Percentiles rank a stretch among this genome's conserved stretches.
Evolutionary conservation across 1,140 invertebrate genomes (phyloP).

Genomic region (Paracyclopina nana): DNA sequence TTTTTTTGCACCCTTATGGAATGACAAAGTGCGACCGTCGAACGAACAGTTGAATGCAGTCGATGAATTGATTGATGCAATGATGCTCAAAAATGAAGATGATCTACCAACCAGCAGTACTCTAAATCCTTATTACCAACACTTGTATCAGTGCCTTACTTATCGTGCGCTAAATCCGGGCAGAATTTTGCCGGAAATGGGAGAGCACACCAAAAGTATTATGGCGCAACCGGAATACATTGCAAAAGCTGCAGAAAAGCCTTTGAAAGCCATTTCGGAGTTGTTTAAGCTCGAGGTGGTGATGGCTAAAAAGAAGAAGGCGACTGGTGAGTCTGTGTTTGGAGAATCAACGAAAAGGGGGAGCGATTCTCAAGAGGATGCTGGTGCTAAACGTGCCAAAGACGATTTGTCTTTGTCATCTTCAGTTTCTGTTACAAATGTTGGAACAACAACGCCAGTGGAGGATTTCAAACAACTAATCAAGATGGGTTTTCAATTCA

Average conservation of each 20-base stretch:
- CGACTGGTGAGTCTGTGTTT: too few species aligned
- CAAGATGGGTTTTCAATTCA: neutral
- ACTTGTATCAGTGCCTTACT: constrained; percentile 10
- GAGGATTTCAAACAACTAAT: neutral
- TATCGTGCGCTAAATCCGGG: constrained; percentile 5
- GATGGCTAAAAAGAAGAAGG: neutral
- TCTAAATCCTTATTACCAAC: constrained; percentile 9
- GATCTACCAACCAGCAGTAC: too few species aligned
- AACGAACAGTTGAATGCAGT: constrained; percentile 3
- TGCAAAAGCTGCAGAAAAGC: neutral
- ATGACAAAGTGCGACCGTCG: neutral
- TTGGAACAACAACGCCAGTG: neutral
- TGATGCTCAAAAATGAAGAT: neutral
- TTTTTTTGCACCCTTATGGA: neutral
- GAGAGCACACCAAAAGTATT: neutral
- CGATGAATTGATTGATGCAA: constrained; percentile 3
- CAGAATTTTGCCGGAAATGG: neutral
- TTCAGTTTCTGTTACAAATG: too few species aligned
- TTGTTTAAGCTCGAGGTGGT: constrained; percentile 7
- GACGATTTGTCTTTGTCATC: too few species aligned
- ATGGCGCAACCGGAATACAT: neutral
- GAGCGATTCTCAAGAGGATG: too few species aligned
- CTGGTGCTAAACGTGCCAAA: too few species aligned
- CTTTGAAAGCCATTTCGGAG: neutral
- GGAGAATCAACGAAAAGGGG: too few species aligned